Conservation (phyloP, 2,113 vertebrate genomes). For the Larimichthys crocea region DNA sequence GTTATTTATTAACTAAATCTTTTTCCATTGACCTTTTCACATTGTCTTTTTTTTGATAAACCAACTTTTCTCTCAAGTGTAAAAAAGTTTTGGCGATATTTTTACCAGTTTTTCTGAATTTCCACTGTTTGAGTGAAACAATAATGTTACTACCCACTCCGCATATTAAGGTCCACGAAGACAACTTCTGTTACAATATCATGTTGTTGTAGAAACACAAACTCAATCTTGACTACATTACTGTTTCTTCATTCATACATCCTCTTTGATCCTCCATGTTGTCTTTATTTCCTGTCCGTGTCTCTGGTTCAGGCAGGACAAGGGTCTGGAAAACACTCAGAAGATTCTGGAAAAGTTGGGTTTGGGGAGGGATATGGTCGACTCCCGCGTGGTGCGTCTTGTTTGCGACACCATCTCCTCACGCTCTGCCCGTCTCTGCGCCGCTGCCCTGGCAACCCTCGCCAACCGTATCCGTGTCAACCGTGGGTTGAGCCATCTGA, state of each 20-base stretch:
- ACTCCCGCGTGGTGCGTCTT: constrained; percentile 77
- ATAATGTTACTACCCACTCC: no score
- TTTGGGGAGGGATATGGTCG: constrained; percentile 66
- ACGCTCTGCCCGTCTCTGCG: constrained; percentile 84
- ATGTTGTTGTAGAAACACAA: neutral
- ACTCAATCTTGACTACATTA: neutral
- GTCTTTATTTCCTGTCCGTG: neutral
- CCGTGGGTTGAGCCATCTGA: constrained; percentile 65
- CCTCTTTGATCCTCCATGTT: neutral
- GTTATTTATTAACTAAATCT: no score
- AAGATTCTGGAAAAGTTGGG: constrained; percentile 77
- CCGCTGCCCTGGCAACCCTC: constrained; percentile 85
- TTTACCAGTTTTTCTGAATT: no score
- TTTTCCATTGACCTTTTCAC: no score
- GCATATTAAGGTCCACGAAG: no score
- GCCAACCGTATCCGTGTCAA: constrained; percentile 80
- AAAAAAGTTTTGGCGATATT: no score
- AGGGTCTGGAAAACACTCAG: constrained; percentile 44
- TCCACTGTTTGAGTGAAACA: no score
- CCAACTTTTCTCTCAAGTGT: no score
- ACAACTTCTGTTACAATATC: no score
- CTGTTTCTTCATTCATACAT: no score
- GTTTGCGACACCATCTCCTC: constrained; percentile 82
- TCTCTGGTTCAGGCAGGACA: constrained; percentile 49
- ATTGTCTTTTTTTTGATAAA: no score